Base-by-base conservation (phyloP, 1,140 invertebrate genomes). In the Bathynomus jamesi region DNA sequence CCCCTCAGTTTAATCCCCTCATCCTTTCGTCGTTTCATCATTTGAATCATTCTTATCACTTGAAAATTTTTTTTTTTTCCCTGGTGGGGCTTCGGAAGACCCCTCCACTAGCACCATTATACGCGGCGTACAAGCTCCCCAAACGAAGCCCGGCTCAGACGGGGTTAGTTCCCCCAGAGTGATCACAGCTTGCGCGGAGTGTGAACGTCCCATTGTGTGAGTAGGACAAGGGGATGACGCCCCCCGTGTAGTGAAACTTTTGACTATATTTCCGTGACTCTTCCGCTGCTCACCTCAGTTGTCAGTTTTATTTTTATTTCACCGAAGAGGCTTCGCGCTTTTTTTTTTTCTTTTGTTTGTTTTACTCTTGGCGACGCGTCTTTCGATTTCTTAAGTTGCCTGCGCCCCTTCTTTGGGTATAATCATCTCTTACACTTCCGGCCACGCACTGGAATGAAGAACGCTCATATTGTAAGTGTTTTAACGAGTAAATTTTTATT, bases 131-230 rank as follows among this genome's bases (percentile, higher is more conserved):
- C 70, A 70, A 53, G 72, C 78, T 71, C 73, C 76, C 60, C 73
- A 69, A 61, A 76, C 75, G 61, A 75, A 67, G 31, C 71, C 74
- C 62, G 61, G 67, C 53, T 66, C 72, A 28, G 29, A 68, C 28
- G 76, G 76, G 28, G 75, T 25, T 11, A 53, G 70, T 61, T 28
- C 70, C 61, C 67, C 53, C 46, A 28, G 60, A 28, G 66, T 65
- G 32, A 31, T 73, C 53, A 76, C 73, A 32, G 84, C 85, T 81
- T 91, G 90, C 85, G 86, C 83, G 80, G 88, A 88, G 79, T 91
- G 90, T 83, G 87, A 88, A 83, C 85, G 86, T 79, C 85, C 86
- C 81, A 89, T 91, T 81, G 87, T 89, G 90, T 91, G 90, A 91
- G 86, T 86, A 82, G 80, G 76, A 28, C 4, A 21, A 11, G 29